Conservation (phyloP, 2,888 invertebrate species). For the Hyppa rectilinea region DNA sequence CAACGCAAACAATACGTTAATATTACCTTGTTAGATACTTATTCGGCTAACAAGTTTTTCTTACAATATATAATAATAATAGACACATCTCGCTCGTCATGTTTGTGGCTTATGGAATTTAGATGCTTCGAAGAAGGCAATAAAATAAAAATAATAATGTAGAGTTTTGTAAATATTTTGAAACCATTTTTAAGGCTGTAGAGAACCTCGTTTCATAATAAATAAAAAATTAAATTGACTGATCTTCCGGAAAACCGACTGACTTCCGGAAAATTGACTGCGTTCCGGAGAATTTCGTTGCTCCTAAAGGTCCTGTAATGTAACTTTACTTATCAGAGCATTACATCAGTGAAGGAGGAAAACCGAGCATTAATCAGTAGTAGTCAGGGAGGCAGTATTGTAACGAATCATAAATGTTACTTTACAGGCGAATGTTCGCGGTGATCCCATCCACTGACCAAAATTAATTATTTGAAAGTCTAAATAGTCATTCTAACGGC, state of each 20-base stretch:
- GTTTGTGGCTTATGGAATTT: constrained; percentile 14
- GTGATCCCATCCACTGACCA: too few relatives aligned
- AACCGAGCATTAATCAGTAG: too few relatives aligned
- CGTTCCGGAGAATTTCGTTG: not conserved
- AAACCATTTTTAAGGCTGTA: too few relatives aligned
- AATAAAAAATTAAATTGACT: not conserved
- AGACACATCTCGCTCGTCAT: constrained; percentile 13
- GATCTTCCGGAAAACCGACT: not conserved
- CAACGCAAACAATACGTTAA: constrained; percentile 8
- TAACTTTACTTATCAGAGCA: too few relatives aligned
- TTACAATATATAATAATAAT: constrained; percentile 6
- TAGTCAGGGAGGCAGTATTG: too few relatives aligned
- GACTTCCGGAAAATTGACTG: not conserved
- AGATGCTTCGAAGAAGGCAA: constrained; percentile 15
- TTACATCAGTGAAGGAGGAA: too few relatives aligned
- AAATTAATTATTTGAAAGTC: too few relatives aligned
- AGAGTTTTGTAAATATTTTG: constrained; percentile 19
- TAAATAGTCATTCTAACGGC: too few relatives aligned
- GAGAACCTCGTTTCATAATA: not conserved
- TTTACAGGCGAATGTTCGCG: too few relatives aligned
- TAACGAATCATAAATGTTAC: too few relatives aligned
- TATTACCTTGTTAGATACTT: not conserved
- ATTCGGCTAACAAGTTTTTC: not conserved
- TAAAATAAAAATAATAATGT: not conserved
- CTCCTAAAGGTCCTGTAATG: too few relatives aligned